phyloP scores from a whole-genome alignment of 2,113 vertebrate species.

The Gasterosteus aculeatus region DNA sequence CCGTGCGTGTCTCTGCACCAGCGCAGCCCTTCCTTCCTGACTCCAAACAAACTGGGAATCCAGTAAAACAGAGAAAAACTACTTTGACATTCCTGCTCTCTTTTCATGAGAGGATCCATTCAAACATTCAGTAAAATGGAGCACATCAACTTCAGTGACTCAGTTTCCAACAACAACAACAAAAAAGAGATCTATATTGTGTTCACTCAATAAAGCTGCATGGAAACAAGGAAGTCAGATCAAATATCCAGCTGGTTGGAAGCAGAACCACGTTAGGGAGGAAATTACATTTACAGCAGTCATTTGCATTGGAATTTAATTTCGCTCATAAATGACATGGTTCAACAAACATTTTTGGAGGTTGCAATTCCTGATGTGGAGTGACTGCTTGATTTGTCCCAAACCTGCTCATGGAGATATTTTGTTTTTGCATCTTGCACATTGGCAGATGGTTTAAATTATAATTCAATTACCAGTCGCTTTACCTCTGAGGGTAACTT shows the following conservation, averaged over 20 bases:
- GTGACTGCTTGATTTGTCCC: not conserved
- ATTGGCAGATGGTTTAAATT: not conserved
- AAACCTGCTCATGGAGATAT: not conserved
- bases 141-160: not conserved
- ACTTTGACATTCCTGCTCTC: not conserved
- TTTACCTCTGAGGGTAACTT: not conserved
- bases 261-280: not conserved
- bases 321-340: not conserved
- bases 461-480: not conserved
- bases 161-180: not conserved
- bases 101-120: not conserved
- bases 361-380: not conserved
- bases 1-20: slow-evolving; percentile 27
- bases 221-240: not conserved
- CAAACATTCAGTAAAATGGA: not conserved
- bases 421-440: not conserved
- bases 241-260: not conserved
- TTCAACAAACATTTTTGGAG: not conserved
- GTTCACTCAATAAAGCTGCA: not conserved
- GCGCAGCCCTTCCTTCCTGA: slow-evolving; percentile 17
- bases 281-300: not conserved
- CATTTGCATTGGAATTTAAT: not conserved
- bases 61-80: slow-evolving; percentile 21
- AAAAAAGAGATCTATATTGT: not conserved
- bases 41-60: slow-evolving; percentile 36